A percentile compares a stretch with the other conserved stretches of the same genome.
phyloP scores from a whole-genome alignment of 1,140 invertebrate species.

The Bombus consobrinus region DNA sequence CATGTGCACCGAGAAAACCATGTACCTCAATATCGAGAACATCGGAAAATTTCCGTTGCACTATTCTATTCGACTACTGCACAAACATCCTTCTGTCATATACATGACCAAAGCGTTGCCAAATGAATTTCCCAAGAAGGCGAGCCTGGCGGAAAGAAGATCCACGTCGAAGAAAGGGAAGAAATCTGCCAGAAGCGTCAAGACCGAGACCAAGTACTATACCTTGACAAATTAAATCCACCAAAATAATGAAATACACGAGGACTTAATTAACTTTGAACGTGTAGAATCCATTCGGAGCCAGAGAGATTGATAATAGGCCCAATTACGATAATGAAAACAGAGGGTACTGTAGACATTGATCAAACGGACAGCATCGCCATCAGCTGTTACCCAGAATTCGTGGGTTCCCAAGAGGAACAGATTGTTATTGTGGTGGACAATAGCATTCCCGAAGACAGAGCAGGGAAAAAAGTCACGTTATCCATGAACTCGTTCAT shows the following conservation, averaged over 20 bases:
- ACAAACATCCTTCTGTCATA: not conserved
- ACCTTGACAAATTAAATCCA: no score
- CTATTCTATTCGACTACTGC: conserved; percentile 54
- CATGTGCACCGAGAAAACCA: conserved; percentile 62
- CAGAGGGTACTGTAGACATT: conserved; percentile 50
- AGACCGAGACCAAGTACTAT: conserved; percentile 5
- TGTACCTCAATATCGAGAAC: conserved; percentile 72
- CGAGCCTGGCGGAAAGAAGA: not conserved
- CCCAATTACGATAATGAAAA: conserved; percentile 63
- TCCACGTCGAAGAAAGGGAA: conserved; percentile 32
- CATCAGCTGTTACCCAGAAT: conserved; percentile 64
- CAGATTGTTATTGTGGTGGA: conserved; percentile 57
- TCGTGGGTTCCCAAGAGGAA: conserved; percentile 55
- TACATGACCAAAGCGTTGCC: conserved; percentile 18
- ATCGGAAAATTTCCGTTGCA: conserved; percentile 67
- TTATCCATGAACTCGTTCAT: conserved; percentile 60
- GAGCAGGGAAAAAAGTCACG: conserved; percentile 50
- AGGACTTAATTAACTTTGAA: no score
- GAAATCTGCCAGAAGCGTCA: conserved; percentile 16
- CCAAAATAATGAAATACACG: no score
- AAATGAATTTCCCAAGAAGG: not conserved
- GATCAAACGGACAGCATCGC: conserved; percentile 54
- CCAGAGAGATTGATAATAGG: conserved; percentile 48
- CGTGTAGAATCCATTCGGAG: not conserved
- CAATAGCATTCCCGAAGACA: conserved; percentile 53